Conservation (phyloP, 1,140 invertebrate genomes). For the Aphelenchoides besseyi region DNA sequence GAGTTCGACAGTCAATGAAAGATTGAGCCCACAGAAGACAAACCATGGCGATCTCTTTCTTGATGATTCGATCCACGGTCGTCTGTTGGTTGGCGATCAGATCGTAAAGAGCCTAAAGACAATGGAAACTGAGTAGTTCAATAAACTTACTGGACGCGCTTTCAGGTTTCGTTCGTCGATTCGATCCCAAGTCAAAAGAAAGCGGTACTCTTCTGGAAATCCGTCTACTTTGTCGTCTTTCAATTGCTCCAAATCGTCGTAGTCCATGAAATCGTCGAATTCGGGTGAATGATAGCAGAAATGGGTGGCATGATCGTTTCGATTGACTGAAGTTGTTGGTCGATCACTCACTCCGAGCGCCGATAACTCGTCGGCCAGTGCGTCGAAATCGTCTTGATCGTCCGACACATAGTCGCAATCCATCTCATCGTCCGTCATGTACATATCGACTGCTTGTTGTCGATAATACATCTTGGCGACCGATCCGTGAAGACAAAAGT, state of each 20-base stretch:
- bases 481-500: too few relatives aligned
- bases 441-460: neutral
- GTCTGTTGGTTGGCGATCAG: neutral
- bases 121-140: neutral
- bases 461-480: neutral
- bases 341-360: neutral
- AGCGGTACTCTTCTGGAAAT: neutral
- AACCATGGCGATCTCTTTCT: constrained; percentile 6
- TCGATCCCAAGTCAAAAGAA: neutral
- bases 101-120: neutral
- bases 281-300: neutral
- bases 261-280: constrained; percentile 1
- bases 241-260: neutral
- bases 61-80: neutral
- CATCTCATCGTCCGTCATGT: neutral
- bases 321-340: neutral
- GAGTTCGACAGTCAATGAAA: neutral
- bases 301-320: neutral
- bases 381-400: neutral
- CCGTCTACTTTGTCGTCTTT: neutral
- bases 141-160: neutral
- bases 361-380: neutral
- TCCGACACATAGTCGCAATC: neutral
- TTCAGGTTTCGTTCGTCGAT: neutral
- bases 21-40: constrained; percentile 1